Base-by-base conservation (phyloP, 2,797 vertebrate genomes). In the Liasis olivaceus region DNA sequence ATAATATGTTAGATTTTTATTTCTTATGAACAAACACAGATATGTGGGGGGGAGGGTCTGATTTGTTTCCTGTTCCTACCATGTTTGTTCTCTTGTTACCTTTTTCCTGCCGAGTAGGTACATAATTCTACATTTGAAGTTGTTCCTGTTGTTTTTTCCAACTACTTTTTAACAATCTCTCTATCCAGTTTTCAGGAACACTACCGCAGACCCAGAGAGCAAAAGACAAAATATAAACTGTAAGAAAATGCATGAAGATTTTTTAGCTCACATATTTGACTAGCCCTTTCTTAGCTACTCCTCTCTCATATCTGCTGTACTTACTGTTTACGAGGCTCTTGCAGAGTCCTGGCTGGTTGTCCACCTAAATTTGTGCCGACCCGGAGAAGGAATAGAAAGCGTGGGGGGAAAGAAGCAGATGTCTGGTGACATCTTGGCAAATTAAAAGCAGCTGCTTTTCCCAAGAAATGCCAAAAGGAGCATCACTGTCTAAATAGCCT, bases 401-500 rank as follows among this genome's bases (percentile, higher is more conserved):
- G 20, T 59, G 26, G 72, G 72, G 51, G 22, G 12, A 56, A 60
- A 69, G 7, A 7, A 72, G 36, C 54, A 24, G 28, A 60, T 59
- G 56, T 13, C 51, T 15, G 6, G 28, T 72, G 42, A 47, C 56
- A 28, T 77, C n/a, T 86, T 89, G 63, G 87, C 63, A 24, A 51
- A 15, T 56, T 60, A 26, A 89, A 69, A 60, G 62, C 86, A 93
- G 87, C 62, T 91, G 77, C 62, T 89, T 56, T 63, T n/a, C 42
- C n/a, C 28, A 56, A 28, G 42, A 54, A 51, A 42, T 64, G 51
- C 58, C 86, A 69, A 86, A 66, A 85, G 77, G 93, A 8, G 26
- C 56, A 85, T 85, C 24, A 3, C 87, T 36, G 63, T 42, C 72
- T 84, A 54, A 88, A 62, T 63, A 91, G 56, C 36, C 20, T 47